Conservation (phyloP, 1,140 invertebrate genomes). For the Neoseiulus cucumeris region DNA sequence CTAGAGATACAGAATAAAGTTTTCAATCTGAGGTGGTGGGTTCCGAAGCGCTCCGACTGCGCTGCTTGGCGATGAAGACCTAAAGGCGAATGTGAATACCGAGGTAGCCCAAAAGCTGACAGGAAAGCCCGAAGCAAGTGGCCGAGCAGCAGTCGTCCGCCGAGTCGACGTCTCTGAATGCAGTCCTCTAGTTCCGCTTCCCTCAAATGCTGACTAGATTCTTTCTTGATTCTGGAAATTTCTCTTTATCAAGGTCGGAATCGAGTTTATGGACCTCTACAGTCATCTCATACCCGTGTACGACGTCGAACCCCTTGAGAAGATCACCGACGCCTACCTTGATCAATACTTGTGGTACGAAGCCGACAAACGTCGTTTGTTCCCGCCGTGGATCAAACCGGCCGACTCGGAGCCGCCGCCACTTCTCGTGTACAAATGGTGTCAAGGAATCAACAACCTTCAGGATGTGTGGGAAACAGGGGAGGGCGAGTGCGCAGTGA, state of each 20-base stretch:
- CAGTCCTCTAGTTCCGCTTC: too few relatives aligned
- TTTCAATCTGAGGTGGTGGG: slow-evolving; percentile 3
- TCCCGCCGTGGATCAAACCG: slow-evolving; percentile 98
- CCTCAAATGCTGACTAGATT: neutral
- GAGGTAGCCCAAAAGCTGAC: neutral
- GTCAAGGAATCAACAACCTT: slow-evolving; percentile 94
- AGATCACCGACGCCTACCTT: slow-evolving; percentile 98
- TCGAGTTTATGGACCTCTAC: slow-evolving; percentile 99
- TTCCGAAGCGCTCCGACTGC: neutral
- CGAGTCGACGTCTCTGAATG: too few relatives aligned
- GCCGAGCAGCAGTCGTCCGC: too few relatives aligned
- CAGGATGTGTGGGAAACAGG: slow-evolving; percentile 96
- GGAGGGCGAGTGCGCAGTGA: slow-evolving; percentile 94
- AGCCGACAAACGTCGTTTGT: slow-evolving; percentile 85
- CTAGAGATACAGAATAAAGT: neutral
- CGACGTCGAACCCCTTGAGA: slow-evolving; percentile 95
- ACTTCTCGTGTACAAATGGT: slow-evolving; percentile 96
- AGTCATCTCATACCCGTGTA: slow-evolving; percentile 96
- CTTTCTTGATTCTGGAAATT: slow-evolving; percentile 6
- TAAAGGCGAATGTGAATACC: slow-evolving; percentile 8
- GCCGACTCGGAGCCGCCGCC: slow-evolving; percentile 96
- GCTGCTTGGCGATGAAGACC: neutral
- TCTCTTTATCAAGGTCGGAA: slow-evolving; percentile 47
- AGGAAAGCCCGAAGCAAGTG: too few relatives aligned
- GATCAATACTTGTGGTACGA: slow-evolving; percentile 99